A percentile compares a stretch with the other conserved stretches of the same genome.
phyloP scores from a whole-genome alignment of 2,888 invertebrate species.

The Rutpela maculata region DNA sequence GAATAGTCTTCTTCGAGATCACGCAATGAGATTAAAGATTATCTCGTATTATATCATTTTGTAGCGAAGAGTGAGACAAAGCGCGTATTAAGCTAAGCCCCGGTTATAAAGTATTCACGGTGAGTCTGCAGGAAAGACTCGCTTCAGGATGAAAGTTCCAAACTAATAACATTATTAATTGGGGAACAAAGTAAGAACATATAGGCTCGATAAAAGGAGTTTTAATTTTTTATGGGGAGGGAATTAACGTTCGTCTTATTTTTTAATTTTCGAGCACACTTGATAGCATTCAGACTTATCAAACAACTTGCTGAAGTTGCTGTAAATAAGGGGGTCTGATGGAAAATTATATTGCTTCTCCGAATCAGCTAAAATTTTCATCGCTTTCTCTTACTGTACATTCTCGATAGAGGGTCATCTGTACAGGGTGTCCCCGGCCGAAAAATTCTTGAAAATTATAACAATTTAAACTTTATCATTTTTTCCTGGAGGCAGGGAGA shows the following conservation, averaged over 20 bases:
- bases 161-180: constrained; percentile 7
- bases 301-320: too few relatives aligned
- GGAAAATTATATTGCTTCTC: too few relatives aligned
- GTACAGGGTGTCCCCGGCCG: too few relatives aligned
- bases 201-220: neutral
- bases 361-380: too few relatives aligned
- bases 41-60: constrained; percentile 9
- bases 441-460: too few relatives aligned
- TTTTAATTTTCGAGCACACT: neutral
- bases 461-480: too few relatives aligned
- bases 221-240: neutral
- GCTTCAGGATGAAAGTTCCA: neutral
- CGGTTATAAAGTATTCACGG: neutral
- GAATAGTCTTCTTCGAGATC: constrained; percentile 27
- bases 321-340: too few relatives aligned
- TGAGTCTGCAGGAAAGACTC: neutral
- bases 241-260: neutral
- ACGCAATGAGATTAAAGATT: constrained; percentile 29
- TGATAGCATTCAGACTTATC: too few relatives aligned
- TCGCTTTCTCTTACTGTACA: too few relatives aligned
- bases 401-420: too few relatives aligned
- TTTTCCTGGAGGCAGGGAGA: too few relatives aligned
- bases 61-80: constrained; percentile 12
- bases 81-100: constrained; percentile 2
- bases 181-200: neutral